These are phyloP conservation scores for Eristalinus aeneus DNA, from an alignment of 2,888 invertebrate genomes.

Conservation along the genomic window DNA sequence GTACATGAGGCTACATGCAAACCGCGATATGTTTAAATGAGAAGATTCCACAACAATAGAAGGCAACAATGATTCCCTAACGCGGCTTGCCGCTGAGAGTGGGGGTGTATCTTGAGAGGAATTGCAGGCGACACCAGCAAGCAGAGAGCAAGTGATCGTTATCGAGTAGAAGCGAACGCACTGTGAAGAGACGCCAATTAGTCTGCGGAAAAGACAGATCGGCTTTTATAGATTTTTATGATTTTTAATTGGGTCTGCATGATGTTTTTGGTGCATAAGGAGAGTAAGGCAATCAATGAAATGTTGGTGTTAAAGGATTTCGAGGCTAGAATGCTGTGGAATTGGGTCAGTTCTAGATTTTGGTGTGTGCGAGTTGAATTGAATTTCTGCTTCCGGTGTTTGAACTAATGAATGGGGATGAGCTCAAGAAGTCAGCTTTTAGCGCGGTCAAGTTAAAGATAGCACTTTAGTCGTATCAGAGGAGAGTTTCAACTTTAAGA, in stretches of 20 bases:
- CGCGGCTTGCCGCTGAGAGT: not conserved
- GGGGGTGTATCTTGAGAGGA: not conserved
- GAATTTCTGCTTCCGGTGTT: too few species aligned
- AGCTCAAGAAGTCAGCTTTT: too few species aligned
- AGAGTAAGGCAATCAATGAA: not conserved
- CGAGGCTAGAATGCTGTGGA: too few species aligned
- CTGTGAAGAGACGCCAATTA: slow-evolving; percentile 43
- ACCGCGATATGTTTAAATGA: slow-evolving; percentile 36
- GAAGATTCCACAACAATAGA: slow-evolving; percentile 43
- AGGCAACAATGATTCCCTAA: slow-evolving; percentile 14
- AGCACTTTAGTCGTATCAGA: too few species aligned
- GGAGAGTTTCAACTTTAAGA: too few species aligned
- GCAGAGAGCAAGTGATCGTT: slow-evolving; percentile 5
- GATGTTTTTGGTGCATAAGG: not conserved
- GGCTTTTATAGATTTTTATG: slow-evolving; percentile 13
- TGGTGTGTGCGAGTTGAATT: too few species aligned
- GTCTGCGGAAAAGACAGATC: slow-evolving; percentile 48
- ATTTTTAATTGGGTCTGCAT: slow-evolving; percentile 29
- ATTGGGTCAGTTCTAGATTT: too few species aligned
- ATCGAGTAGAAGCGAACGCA: slow-evolving; percentile 6
- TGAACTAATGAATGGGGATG: too few species aligned
- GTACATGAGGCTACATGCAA: too few species aligned
- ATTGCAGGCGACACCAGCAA: not conserved
- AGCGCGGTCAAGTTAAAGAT: too few species aligned
- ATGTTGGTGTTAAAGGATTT: too few species aligned